Evolutionary conservation across 2,888 invertebrate species (phyloP).

Genomic region (Zygothrica quintamaculata): DNA sequence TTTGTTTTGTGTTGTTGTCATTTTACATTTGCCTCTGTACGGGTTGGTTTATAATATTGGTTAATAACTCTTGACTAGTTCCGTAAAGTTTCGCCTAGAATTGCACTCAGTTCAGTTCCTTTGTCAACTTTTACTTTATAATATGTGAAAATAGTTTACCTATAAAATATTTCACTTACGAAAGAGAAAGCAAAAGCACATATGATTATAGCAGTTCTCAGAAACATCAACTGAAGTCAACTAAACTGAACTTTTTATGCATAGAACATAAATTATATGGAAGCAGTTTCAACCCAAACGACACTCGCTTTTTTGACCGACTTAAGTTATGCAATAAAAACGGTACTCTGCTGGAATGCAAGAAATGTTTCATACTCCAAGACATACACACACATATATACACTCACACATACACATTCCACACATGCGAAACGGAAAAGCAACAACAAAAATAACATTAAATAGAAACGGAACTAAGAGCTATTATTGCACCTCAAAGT

Average conservation of each 20-base stretch:
- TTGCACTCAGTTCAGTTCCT: too few species aligned
- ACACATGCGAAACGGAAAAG: constrained; percentile 5
- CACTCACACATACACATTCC: constrained; percentile 19
- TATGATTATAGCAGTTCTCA: too few species aligned
- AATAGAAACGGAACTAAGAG: constrained; percentile 17
- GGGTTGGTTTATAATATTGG: too few species aligned
- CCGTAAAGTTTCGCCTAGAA: too few species aligned
- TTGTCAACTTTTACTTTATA: too few species aligned
- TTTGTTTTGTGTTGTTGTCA: constrained; percentile 51
- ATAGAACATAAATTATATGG: neutral
- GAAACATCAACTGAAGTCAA: too few species aligned
- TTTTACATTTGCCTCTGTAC: constrained; percentile 45
- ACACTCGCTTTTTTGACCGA: neutral
- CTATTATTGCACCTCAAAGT: constrained; percentile 52
- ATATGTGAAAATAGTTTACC: too few species aligned
- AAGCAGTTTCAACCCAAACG: neutral
- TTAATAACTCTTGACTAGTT: too few species aligned
- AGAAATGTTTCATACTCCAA: constrained; percentile 41
- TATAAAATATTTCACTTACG: too few species aligned
- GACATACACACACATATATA: constrained; percentile 26
- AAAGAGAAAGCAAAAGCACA: neutral
- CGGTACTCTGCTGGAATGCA: constrained; percentile 21
- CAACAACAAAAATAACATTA: neutral
- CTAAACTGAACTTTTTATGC: constrained; percentile 1
- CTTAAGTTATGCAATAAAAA: constrained; percentile 37